Conservation (phyloP, 2,113 vertebrate genomes). For the Orthonyx spaldingii region DNA sequence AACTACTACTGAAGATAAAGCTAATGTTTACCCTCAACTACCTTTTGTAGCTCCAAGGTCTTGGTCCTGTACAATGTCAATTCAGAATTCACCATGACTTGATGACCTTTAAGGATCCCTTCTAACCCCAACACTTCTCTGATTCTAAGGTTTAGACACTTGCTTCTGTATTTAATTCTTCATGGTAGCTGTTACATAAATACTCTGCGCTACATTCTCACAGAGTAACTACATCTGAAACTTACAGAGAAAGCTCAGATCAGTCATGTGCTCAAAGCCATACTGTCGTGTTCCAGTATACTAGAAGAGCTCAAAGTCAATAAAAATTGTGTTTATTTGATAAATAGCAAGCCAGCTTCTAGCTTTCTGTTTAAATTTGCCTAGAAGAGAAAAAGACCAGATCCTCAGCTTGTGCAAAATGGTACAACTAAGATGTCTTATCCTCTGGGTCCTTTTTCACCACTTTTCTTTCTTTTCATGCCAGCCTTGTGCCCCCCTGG, state of each 20-base stretch:
- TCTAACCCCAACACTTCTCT: neutral
- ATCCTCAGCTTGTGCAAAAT: neutral
- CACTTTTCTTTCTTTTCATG: neutral
- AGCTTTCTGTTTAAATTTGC: neutral
- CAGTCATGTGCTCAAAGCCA: neutral
- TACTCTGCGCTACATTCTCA: neutral
- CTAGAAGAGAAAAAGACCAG: neutral
- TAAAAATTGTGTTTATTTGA: neutral
- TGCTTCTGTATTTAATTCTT: neutral
- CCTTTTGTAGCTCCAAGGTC: neutral
- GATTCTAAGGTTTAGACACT: neutral
- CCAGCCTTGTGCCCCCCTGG: neutral
- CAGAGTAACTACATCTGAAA: neutral
- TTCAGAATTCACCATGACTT: neutral
- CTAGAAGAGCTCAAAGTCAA: neutral
- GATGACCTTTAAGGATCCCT: neutral
- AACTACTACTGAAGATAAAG: neutral
- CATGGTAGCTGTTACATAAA: neutral
- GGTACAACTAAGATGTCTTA: neutral
- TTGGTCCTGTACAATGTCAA: neutral
- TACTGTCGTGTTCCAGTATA: neutral
- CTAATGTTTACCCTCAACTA: neutral
- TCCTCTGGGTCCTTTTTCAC: neutral
- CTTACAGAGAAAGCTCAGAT: neutral
- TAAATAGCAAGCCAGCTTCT: neutral